A percentile compares a stretch with the other conserved stretches of the same genome.
Evolutionary conservation across 2,888 invertebrate genomes (phyloP).

Genomic region (Ectropis crepuscularia): DNA sequence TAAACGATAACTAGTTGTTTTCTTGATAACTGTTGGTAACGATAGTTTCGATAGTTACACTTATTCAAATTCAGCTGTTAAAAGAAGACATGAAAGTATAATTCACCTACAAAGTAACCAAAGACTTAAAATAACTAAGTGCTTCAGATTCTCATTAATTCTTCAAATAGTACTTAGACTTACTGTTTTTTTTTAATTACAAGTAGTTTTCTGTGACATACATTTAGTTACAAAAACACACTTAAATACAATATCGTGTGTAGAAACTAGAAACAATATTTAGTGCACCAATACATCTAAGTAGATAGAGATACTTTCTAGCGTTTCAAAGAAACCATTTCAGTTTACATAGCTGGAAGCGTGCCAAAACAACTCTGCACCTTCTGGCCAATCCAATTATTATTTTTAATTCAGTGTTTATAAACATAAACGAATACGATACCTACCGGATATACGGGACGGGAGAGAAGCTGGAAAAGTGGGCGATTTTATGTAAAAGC

Average conservation of each 20-base stretch:
- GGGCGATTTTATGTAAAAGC: slow-evolving; percentile 4
- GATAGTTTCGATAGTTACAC: neutral
- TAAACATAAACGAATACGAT: slow-evolving; percentile 46
- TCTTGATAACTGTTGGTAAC: slow-evolving; percentile 22
- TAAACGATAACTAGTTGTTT: slow-evolving; percentile 33
- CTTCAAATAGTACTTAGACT: neutral
- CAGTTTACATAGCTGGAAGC: slow-evolving; percentile 50
- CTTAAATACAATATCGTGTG: neutral
- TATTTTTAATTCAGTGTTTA: slow-evolving; percentile 55
- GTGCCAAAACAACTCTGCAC: slow-evolving; percentile 64
- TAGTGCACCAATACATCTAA: neutral
- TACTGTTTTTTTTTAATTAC: neutral
- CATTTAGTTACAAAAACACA: too few relatives aligned
- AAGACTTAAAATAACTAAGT: too few relatives aligned
- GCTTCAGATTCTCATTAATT: neutral
- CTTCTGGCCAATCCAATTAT: slow-evolving; percentile 57
- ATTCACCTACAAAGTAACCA: too few relatives aligned
- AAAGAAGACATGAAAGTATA: too few relatives aligned
- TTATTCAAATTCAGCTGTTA: neutral
- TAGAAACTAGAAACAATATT: neutral
- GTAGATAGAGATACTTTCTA: slow-evolving; percentile 14
- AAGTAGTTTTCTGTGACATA: too few relatives aligned
- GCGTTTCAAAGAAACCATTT: slow-evolving; percentile 67
- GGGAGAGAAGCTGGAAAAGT: slow-evolving; percentile 5
- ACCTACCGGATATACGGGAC: slow-evolving; percentile 24